These are phyloP conservation scores for Gallinago jamesoni DNA, from an alignment of 2,113 vertebrate species.

Conservation along the genomic window DNA sequence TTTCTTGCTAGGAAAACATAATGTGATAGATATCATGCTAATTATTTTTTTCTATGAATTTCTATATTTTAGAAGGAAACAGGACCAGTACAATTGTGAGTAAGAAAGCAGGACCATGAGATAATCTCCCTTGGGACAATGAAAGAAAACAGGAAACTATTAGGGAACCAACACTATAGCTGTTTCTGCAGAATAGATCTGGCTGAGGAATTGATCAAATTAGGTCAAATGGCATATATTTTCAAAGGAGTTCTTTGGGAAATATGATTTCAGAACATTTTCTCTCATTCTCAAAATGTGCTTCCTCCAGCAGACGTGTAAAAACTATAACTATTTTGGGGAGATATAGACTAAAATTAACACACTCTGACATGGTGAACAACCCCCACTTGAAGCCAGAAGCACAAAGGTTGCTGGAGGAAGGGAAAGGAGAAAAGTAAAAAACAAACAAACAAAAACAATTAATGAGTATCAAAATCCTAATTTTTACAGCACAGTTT, in stretches of 20 bases:
- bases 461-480: background rate
- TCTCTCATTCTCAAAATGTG: background rate
- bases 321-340: background rate
- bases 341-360: background rate
- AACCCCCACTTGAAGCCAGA: background rate
- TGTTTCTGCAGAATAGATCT: background rate
- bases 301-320: background rate
- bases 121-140: background rate
- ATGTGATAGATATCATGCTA: background rate
- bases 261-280: background rate
- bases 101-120: background rate
- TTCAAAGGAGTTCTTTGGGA: background rate
- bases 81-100: background rate
- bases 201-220: background rate
- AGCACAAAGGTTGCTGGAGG: background rate
- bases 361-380: background rate
- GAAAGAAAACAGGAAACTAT: background rate
- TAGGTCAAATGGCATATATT: background rate
- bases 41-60: no score
- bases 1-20: background rate
- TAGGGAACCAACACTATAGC: background rate
- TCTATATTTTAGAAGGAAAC: background rate
- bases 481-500: background rate
- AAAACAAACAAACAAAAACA: background rate
- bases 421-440: accelerated